Evolutionary conservation across 2,888 invertebrate genomes (phyloP), one percentile per base, ranked within the genome.

Genomic region (Podabrus alpinus): DNA sequence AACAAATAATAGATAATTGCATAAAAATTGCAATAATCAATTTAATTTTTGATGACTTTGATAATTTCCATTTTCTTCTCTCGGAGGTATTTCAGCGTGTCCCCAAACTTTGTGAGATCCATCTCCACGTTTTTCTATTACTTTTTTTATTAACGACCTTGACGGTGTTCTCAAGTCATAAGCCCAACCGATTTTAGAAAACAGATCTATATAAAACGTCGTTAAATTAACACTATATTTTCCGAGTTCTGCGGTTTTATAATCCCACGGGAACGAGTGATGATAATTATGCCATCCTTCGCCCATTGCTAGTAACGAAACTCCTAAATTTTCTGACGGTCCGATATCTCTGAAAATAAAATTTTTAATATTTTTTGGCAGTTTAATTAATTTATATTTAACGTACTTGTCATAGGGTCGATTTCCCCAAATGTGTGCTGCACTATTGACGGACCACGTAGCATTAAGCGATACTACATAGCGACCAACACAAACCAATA

Each of bases 241-340:
- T 16, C 95, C 95, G 15, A 95, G 88, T 86, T 97, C 97, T 13
- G 96, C 93, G 21, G 97, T 94, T 83, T 95, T 94, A 89, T 97
- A 97, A 87, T 97, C 97, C 94, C 95, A 96, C 0, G 97, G 97
- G 87, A 97, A 97, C 0, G 94, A 94, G 87, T 97, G 97, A 86
- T 97, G 97, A 87, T 95, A 97, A 88, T 97, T 97, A 88, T 97
- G 2, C 95, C 95, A 21, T 91, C 94, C 87, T 94, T 95, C 83
- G 94, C 82, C 96, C 88, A 95, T 89, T 0, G 95, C 91, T 29
- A 93, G 83, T 0, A 94, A 82, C 0, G 95, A 92, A 0, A 97
- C 96, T 0, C 89, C 86, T 77, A 90, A 88, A 85, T 95, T 97
- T 87, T 97, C 94, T 0, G 90, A 88, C 0, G 97, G 96, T 86